Evolutionary conservation across 2,113 vertebrate species (phyloP).

Genomic region (Chaetorhynchus papuensis): DNA sequence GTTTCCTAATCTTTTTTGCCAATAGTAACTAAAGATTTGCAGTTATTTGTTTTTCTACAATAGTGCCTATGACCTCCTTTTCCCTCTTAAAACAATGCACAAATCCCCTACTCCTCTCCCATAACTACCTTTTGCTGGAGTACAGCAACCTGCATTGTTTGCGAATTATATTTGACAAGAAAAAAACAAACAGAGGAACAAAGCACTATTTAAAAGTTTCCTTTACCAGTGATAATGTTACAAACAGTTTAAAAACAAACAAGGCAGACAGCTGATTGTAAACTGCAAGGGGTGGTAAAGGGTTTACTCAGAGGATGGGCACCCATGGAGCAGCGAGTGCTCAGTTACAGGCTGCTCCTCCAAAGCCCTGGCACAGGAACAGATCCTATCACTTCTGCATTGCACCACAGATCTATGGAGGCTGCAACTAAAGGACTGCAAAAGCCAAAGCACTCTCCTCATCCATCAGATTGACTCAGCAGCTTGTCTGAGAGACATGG

Average conservation of each 20-base stretch:
- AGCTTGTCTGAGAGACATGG: neutral
- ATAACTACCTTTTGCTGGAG: neutral
- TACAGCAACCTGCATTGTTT: constrained; percentile 26
- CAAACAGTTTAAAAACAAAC: neutral
- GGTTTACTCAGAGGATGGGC: neutral
- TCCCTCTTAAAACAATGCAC: neutral
- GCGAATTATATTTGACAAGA: neutral
- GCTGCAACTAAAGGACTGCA: neutral
- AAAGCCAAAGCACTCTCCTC: neutral
- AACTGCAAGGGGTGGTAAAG: neutral
- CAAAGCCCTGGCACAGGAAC: neutral
- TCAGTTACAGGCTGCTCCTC: neutral
- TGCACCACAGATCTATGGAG: neutral
- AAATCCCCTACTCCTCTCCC: constrained; percentile 7
- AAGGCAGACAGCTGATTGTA: neutral
- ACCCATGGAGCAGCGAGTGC: fast-evolving
- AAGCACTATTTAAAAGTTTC: constrained; percentile 15
- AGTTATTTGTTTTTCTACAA: neutral
- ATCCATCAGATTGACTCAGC: neutral
- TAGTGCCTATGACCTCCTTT: constrained; percentile 14
- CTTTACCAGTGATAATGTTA: neutral
- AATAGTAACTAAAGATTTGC: neutral
- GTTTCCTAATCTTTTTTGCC: neutral
- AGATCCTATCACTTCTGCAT: neutral
- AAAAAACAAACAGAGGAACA: neutral